Base-by-base conservation (phyloP, 2,797 vertebrate genomes). In the Chaenodraco wilsoni region DNA sequence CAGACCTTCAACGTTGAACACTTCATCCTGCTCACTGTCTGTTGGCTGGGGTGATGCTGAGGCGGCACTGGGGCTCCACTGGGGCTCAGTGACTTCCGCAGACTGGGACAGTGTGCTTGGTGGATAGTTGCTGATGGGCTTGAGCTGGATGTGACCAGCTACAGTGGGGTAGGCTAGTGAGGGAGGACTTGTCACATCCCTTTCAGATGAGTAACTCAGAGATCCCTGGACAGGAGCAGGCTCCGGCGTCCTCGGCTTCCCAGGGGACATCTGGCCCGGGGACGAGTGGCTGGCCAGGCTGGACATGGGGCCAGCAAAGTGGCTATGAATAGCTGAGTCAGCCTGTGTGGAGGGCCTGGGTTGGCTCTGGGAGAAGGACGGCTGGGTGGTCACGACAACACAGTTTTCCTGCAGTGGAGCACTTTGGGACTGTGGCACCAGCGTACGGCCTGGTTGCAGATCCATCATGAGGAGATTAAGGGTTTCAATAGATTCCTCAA, bases 401-500 rank as follows among this genome's bases (percentile, higher is more conserved):
- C 84, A 89, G 63, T 93, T 93, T 69, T 88, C 91, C 12, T 48
- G 79, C 56, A 88, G 56, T 16, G 93, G 94, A 48, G 95, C 95
- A 0, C 96, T 98, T 84, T 97, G 96, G 0, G 97, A 97, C 84
- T 97, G 98, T 83, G 96, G 95, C 70, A 96, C 90, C 16, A 81
- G 82, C 0, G 88, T 74, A 0, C 91, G 76, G 0, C 94, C 79
- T 0, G 95, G 94, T 8, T 97, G 96, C 6, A 99, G 92, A 80
- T 98, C 97, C 78, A 97, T 83, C 97, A 99, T 99, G 14, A 99
- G 96, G 86, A 97, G 95, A 63, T 98, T 97, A 4, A 99, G 96
- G 2, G 97, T 94, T 90, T 99, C 97, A 0, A 99, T 99, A 31
- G 98, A 99, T 89, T 98, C 96, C 82, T 99, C 97, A 0, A 99